phyloP scores from a whole-genome alignment of 2,113 vertebrate genomes.

The Crotophaga sulcirostris region DNA sequence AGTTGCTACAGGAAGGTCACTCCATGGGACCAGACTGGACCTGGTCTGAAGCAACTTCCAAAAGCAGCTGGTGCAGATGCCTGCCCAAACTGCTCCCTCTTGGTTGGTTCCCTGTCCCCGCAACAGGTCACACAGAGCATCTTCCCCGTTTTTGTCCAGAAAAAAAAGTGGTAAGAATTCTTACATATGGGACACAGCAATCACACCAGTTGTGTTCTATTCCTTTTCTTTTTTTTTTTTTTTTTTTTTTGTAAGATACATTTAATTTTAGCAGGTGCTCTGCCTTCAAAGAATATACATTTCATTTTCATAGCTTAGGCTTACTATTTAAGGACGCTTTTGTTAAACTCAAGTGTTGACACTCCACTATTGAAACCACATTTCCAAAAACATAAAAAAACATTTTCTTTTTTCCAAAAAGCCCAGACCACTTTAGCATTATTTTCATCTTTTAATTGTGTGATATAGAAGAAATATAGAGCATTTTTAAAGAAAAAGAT shows the following conservation, averaged over 20 bases:
- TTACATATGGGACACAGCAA: neutral
- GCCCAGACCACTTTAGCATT: neutral
- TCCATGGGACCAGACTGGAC: neutral
- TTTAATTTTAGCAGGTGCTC: neutral
- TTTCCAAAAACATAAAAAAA: neutral
- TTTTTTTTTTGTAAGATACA: neutral
- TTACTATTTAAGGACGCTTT: neutral
- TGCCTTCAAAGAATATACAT: neutral
- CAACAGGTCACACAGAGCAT: neutral
- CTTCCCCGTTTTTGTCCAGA: neutral
- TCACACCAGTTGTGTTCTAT: neutral
- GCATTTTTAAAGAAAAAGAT: neutral
- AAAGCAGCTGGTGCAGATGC: fast-evolving
- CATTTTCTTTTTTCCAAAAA: neutral
- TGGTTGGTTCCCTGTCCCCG: neutral
- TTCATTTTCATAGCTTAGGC: neutral
- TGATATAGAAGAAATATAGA: neutral
- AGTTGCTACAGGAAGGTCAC: fast-evolving
- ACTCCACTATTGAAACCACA: neutral
- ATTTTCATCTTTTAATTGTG: neutral
- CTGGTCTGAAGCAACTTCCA: neutral
- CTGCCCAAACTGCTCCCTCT: neutral
- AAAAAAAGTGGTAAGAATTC: neutral
- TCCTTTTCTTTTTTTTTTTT: neutral
- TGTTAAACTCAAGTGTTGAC: neutral